Percentiles rank a stretch among this genome's conserved stretches.
These are phyloP conservation scores for Ceratoteleas bidentatus DNA, from an alignment of 1,140 invertebrate species.

Conservation along the genomic window DNA sequence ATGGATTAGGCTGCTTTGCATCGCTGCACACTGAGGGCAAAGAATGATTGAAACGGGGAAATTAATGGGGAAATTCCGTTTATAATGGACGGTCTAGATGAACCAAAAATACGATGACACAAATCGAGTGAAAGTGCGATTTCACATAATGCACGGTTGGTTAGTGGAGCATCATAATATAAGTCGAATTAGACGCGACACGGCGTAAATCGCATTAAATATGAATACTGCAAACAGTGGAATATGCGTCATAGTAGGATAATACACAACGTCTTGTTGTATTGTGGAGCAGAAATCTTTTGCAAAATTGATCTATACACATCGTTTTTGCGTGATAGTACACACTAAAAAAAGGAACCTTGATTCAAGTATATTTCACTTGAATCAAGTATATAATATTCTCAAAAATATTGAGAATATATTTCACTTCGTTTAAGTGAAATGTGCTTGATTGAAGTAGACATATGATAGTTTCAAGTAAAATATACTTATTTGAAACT, in stretches of 20 bases:
- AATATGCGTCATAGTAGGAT: slow-evolving; percentile 33
- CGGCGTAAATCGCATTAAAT: slow-evolving; percentile 39
- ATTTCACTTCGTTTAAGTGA: too few species aligned
- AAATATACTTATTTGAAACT: too few species aligned
- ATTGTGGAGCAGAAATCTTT: slow-evolving; percentile 24
- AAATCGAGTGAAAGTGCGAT: slow-evolving; percentile 19
- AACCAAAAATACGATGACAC: slow-evolving; percentile 9
- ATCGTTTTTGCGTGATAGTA: too few species aligned
- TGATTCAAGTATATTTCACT: too few species aligned
- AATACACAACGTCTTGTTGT: slow-evolving; percentile 15
- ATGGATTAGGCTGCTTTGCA: too few species aligned
- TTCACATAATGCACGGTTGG: slow-evolving; percentile 24
- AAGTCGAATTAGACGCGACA: slow-evolving; percentile 39
- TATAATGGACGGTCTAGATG: not conserved
- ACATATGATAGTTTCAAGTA: too few species aligned
- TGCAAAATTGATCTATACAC: slow-evolving; percentile 11
- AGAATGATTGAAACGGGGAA: slow-evolving; percentile 1
- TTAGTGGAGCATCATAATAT: slow-evolving; percentile 32
- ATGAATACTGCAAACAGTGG: slow-evolving; percentile 31
- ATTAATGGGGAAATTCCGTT: not conserved
- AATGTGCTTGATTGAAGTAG: too few species aligned
- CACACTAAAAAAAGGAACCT: too few species aligned
- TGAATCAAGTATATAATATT: too few species aligned
- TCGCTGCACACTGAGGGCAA: too few species aligned
- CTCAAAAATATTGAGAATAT: too few species aligned